Percentiles rank a stretch among this genome's conserved stretches.
These are phyloP conservation scores for Meloidogyne exigua DNA, from an alignment of 1,140 invertebrate genomes.

Conservation along the genomic window DNA sequence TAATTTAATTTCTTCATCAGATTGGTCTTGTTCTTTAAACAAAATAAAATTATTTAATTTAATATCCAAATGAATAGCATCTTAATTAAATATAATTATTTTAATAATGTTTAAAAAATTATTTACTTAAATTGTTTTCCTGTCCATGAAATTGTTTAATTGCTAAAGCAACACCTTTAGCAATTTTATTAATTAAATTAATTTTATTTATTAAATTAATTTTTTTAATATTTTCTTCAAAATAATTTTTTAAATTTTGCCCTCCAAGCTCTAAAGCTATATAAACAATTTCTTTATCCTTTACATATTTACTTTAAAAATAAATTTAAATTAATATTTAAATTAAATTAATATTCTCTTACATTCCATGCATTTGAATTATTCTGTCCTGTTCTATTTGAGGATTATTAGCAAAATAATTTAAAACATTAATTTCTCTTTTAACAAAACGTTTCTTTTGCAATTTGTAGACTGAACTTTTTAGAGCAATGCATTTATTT, in stretches of 20 bases:
- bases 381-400: not conserved
- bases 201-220: not conserved
- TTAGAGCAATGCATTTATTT: not conserved
- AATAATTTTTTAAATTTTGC: not conserved
- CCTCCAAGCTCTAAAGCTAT: not conserved
- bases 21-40: not conserved
- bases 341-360: not conserved
- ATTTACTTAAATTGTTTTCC: not conserved
- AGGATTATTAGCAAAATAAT: not conserved
- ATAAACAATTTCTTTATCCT: not conserved
- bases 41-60: not conserved
- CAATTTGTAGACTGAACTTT: not conserved
- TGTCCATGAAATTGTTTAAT: conserved; percentile 1
- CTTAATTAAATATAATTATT: not conserved
- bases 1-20: not conserved
- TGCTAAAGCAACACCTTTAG: not conserved
- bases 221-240: not conserved
- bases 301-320: not conserved
- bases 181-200: not conserved
- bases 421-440: not conserved
- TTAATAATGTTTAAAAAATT: not conserved
- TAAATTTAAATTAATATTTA: not conserved
- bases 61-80: not conserved
- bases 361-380: not conserved
- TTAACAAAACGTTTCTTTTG: not conserved